Evolutionary conservation across 2,888 invertebrate genomes (phyloP), one percentile per base, ranked within the genome.

Genomic region (Spialia ferax): DNA sequence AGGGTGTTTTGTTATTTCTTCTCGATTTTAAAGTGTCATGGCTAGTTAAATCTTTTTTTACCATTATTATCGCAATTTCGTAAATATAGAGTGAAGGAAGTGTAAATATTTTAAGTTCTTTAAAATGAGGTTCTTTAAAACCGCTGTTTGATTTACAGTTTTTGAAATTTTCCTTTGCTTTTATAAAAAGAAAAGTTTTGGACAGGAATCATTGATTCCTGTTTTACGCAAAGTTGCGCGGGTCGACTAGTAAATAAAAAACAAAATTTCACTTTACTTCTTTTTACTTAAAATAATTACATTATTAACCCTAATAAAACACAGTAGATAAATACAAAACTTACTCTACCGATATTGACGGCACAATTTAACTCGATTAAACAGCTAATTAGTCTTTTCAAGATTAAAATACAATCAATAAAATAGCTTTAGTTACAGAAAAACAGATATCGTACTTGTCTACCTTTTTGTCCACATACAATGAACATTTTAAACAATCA

Each of bases 311-410:
- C 61, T 74, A 76, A 61, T 75, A 75, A 78, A 77, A 79, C 75
- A 71, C 72, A 73, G 72, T 77, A 77, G 71, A 79, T 80, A 80
- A 79, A 81, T 81, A 81, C 75, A 81, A 81, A 81, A 79, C 80
- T 80, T 82, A 82, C 66, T 69, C 73, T 76, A 79, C 68, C 73
- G 77, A 76, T 77, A 82, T 74, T 83, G 81, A 82, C 82, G 77
- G 80, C 79, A 84, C 82, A 84, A 61, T 56, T 32, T 60, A 83
- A 84, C 83, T 81, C 81, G 77, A 75, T 77, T 79, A 79, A 77
- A 79, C 75, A 77, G 75, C 75, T 79, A 78, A 77, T 83, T 85
- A 88, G 85, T 85, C 86, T 88, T 87, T 82, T 82, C 79, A 80
- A 79, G 80, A 77, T 75, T 75, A 77, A 62, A 66, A 60, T 66